Conservation (phyloP, 2,888 invertebrate species). For the Morpho deidamia region DNA sequence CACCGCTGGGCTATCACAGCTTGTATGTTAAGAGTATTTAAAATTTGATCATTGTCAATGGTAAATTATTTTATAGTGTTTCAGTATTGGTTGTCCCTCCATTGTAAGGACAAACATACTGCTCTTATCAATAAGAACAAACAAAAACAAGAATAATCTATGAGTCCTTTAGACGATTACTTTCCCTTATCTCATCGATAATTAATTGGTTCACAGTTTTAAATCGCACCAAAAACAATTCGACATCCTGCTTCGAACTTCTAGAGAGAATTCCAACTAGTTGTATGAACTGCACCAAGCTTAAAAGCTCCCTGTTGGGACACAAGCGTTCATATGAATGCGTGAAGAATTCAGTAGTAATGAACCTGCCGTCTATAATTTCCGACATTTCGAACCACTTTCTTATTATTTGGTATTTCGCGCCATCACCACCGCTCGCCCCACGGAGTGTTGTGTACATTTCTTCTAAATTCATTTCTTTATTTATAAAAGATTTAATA, state of each 20-base stretch:
- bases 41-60: too few species aligned
- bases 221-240: constrained; percentile 28
- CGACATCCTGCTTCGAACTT: constrained; percentile 27
- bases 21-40: too few species aligned
- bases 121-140: not conserved
- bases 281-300: constrained; percentile 33
- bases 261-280: constrained; percentile 35
- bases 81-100: too few species aligned
- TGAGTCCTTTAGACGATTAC: not conserved
- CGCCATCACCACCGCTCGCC: constrained; percentile 27
- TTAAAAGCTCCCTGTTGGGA: constrained; percentile 31
- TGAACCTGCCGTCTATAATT: constrained; percentile 32
- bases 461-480: constrained; percentile 33
- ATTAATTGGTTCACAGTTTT: constrained; percentile 26
- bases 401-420: constrained; percentile 27
- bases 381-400: constrained; percentile 35
- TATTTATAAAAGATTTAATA: too few species aligned
- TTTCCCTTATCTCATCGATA: constrained; percentile 16
- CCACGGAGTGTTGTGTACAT: constrained; percentile 33
- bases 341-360: constrained; percentile 24
- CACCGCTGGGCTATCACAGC: too few species aligned
- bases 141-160: not conserved
- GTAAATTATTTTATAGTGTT: too few species aligned
- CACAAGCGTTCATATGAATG: constrained; percentile 29
- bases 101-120: too few species aligned